phyloP scores from a whole-genome alignment of 2,797 vertebrate genomes.

The Lepus townsendii region DNA sequence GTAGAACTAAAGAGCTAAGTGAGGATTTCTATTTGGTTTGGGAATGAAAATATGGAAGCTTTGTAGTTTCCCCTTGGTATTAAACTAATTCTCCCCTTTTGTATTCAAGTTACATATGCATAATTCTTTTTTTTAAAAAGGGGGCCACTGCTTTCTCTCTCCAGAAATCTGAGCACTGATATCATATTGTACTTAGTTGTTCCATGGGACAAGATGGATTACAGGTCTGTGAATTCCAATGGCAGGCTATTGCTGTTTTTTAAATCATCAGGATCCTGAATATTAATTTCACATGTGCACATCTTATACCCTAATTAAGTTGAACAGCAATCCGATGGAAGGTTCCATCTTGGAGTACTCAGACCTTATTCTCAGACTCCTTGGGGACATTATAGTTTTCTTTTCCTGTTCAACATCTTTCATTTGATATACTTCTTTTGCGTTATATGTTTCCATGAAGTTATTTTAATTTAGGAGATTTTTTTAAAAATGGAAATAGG shows the following conservation, averaged over 20 bases:
- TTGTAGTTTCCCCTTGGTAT: not conserved
- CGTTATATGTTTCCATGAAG: slow-evolving; percentile 60
- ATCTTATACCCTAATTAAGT: slow-evolving; percentile 75
- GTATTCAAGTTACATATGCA: slow-evolving; percentile 69
- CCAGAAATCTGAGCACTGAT: slow-evolving; percentile 72
- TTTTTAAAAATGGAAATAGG: slow-evolving; percentile 28
- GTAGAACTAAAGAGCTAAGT: slow-evolving; percentile 50
- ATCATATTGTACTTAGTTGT: slow-evolving; percentile 65
- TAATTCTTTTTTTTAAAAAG: slow-evolving; percentile 35
- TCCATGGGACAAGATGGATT: slow-evolving; percentile 75
- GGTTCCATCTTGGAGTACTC: slow-evolving; percentile 47
- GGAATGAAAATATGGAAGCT: slow-evolving; percentile 37
- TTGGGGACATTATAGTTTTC: slow-evolving; percentile 65
- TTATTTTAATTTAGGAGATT: slow-evolving; percentile 66
- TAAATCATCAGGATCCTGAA: slow-evolving; percentile 72
- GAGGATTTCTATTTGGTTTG: slow-evolving; percentile 35
- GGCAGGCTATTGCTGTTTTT: slow-evolving; percentile 68
- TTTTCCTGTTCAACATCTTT: slow-evolving; percentile 61
- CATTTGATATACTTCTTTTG: slow-evolving; percentile 72
- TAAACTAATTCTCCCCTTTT: slow-evolving; percentile 55
- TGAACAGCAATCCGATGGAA: slow-evolving; percentile 73
- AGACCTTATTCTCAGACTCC: slow-evolving; percentile 67
- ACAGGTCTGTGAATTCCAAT: slow-evolving; percentile 74
- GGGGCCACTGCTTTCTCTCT: slow-evolving; percentile 53
- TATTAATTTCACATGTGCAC: slow-evolving; percentile 80